These are phyloP conservation scores for Pholis gunnellus DNA, from an alignment of 2,113 vertebrate species.

Conservation along the genomic window DNA sequence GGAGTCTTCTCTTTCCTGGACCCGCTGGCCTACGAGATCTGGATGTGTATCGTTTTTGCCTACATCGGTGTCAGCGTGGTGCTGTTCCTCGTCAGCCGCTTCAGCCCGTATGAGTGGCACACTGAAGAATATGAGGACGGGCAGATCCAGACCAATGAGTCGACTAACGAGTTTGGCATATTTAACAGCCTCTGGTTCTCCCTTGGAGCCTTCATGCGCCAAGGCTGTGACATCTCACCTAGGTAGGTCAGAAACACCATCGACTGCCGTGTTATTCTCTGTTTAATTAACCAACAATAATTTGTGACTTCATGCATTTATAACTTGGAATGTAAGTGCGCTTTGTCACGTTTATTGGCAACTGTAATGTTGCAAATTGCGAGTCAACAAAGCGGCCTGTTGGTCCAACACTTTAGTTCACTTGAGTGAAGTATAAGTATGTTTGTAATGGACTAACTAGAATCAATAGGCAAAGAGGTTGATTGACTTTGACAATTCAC, in stretches of 20 bases:
- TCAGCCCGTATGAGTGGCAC: slow-evolving; percentile 99
- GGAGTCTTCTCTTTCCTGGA: slow-evolving; percentile 99
- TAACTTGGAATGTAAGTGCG: not conserved
- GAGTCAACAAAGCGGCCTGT: not conserved
- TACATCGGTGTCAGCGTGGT: slow-evolving; percentile 99
- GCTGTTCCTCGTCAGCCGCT: slow-evolving; percentile 99
- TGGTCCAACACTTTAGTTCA: not conserved
- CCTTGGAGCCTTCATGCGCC: slow-evolving; percentile 95
- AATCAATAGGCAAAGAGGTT: not conserved
- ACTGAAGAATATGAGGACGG: slow-evolving; percentile 99
- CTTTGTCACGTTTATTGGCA: not conserved
- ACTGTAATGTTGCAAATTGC: not conserved
- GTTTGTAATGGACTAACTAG: not conserved
- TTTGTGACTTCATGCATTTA: not conserved
- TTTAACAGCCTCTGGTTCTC: slow-evolving; percentile 99
- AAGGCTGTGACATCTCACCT: slow-evolving; percentile 97
- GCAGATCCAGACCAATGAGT: slow-evolving; percentile 98
- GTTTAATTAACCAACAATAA: not conserved
- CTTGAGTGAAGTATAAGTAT: not conserved
- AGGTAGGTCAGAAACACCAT: slow-evolving; percentile 85
- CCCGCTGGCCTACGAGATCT: slow-evolving; percentile 99
- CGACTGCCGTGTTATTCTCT: not conserved
- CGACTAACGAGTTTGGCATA: slow-evolving; percentile 99
- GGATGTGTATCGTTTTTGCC: slow-evolving; percentile 99
- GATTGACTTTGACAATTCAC: not conserved